These are phyloP conservation scores for Andrena dorsata DNA, from an alignment of 2,888 invertebrate species.

Conservation along the genomic window DNA sequence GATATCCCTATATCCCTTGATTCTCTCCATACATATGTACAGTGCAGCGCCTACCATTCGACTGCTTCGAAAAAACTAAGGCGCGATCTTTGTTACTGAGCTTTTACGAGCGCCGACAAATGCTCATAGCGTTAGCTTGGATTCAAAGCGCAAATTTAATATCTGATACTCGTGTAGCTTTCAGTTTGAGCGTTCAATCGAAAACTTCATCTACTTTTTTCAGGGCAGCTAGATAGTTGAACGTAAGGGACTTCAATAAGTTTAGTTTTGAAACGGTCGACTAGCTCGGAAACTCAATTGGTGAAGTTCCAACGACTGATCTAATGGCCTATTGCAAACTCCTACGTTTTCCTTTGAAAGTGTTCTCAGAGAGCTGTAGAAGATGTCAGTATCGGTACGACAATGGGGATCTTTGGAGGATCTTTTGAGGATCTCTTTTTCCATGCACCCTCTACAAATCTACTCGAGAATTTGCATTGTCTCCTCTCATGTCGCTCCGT, in stretches of 20 bases:
- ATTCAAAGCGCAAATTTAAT: too few relatives aligned
- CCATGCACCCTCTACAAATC: background rate
- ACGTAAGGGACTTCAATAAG: background rate
- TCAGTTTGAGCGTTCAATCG: too few relatives aligned
- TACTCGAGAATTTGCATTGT: background rate
- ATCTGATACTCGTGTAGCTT: too few relatives aligned
- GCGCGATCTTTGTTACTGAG: background rate
- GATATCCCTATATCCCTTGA: background rate
- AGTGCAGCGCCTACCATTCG: background rate
- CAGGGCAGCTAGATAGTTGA: background rate
- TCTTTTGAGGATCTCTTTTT: background rate
- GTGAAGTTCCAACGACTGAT: background rate
- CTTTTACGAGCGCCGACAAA: background rate
- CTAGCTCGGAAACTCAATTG: slow-evolving; percentile 13
- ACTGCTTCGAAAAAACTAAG: background rate
- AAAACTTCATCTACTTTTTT: background rate
- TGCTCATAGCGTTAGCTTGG: too few relatives aligned
- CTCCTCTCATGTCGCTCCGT: background rate
- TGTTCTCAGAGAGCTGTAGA: background rate
- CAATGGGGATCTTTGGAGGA: background rate
- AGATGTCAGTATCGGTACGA: background rate
- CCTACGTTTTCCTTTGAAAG: background rate
- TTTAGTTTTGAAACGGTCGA: background rate
- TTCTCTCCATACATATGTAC: background rate
- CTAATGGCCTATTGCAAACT: background rate